A percentile compares a stretch with the other conserved stretches of the same genome.
Evolutionary conservation across 1,140 invertebrate species (phyloP).

Genomic region (Conus betulinus): DNA sequence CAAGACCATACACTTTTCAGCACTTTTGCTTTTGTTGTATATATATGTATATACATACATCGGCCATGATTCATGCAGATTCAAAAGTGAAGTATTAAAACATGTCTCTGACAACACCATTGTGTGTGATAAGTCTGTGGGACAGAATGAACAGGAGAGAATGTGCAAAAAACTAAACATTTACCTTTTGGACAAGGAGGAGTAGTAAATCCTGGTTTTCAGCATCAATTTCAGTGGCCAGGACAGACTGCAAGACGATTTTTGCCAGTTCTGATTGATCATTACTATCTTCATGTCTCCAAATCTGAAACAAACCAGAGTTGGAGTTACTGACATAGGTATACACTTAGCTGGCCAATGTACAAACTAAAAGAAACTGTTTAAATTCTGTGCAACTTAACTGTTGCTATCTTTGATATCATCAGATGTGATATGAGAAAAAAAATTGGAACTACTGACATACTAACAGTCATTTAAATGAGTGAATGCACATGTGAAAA

Average conservation of each 20-base stretch:
- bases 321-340: background rate
- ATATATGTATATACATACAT: background rate
- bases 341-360: background rate
- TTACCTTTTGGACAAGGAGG: background rate
- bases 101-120: background rate
- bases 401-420: too few relatives aligned
- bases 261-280: background rate
- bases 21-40: background rate
- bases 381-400: too few relatives aligned
- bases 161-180: background rate
- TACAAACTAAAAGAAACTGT: background rate
- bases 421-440: too few relatives aligned
- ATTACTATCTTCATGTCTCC: conserved; percentile 1
- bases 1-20: background rate
- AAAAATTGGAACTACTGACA: too few relatives aligned
- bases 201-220: conserved; percentile 17
- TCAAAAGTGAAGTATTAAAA: background rate
- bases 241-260: background rate
- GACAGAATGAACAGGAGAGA: background rate
- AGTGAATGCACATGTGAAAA: too few relatives aligned
- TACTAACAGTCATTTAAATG: too few relatives aligned
- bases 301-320: conserved; percentile 11
- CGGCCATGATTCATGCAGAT: background rate
- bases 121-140: background rate
- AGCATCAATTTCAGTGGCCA: background rate